Evolutionary conservation across 2,888 invertebrate species (phyloP).

Genomic region (Taenaris catops): DNA sequence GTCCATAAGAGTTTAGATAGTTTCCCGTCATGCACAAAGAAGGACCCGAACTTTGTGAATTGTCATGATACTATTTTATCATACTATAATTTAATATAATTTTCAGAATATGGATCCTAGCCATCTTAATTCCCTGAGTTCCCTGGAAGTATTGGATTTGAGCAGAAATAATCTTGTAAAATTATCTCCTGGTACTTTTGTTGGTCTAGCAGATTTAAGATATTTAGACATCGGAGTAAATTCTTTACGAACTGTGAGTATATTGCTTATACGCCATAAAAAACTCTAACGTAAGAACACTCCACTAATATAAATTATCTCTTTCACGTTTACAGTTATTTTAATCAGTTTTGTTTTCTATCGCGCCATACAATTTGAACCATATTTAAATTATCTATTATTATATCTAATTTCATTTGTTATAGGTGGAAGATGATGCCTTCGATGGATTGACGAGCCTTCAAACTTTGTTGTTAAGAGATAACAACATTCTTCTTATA

Average conservation of each 20-base stretch:
- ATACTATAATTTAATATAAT: neutral
- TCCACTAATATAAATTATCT: no score
- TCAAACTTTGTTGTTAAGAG: constrained; percentile 87
- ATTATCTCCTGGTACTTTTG: constrained; percentile 90
- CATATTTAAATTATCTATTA: no score
- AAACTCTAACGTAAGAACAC: no score
- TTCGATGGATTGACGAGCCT: constrained; percentile 90
- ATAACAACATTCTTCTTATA: constrained; percentile 92
- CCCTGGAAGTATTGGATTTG: constrained; percentile 87
- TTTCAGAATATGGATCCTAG: constrained; percentile 88
- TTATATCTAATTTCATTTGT: no score
- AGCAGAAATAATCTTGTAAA: constrained; percentile 92
- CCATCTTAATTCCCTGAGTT: constrained; percentile 83
- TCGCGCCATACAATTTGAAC: no score
- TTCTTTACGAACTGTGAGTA: constrained; percentile 89
- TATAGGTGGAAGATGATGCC: constrained; percentile 92
- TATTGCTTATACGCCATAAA: no score
- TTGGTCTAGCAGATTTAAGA: constrained; percentile 84
- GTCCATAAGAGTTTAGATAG: no score
- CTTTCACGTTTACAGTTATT: no score
- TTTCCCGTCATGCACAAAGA: no score
- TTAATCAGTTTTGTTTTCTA: no score
- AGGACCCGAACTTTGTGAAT: no score
- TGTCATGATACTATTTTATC: neutral
- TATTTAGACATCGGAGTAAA: constrained; percentile 92